Evolutionary conservation across 2,113 vertebrate genomes (phyloP).

Genomic region (Chloropsis cyanopogon): DNA sequence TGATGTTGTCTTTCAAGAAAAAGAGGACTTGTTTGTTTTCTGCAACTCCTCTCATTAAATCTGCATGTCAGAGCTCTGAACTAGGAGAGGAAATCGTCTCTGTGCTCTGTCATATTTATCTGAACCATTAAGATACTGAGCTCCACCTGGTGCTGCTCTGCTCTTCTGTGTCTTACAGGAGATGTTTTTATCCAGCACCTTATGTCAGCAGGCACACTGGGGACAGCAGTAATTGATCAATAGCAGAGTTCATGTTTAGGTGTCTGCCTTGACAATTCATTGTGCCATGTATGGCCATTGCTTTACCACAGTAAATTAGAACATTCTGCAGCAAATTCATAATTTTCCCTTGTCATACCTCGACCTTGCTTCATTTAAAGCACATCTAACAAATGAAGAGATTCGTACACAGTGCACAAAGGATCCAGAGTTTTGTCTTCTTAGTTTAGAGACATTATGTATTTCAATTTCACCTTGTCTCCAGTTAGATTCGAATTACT

Average conservation of each 20-base stretch:
- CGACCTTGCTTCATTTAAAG: not conserved
- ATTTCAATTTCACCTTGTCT: not conserved
- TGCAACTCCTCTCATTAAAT: not conserved
- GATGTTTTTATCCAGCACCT: not conserved
- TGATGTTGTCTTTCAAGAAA: not conserved
- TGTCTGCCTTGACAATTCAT: not conserved
- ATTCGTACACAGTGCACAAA: not conserved
- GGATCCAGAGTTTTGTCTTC: not conserved
- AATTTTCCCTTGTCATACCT: not conserved
- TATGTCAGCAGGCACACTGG: not conserved
- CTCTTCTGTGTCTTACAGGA: not conserved
- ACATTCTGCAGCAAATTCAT: not conserved
- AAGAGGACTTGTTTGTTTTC: not conserved
- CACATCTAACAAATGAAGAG: not conserved
- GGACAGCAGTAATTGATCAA: not conserved
- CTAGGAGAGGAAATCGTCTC: not conserved
- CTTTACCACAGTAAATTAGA: not conserved
- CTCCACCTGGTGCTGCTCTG: not conserved
- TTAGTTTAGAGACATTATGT: not conserved
- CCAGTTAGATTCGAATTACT: not conserved
- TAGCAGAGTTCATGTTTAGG: not conserved
- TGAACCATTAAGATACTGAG: not conserved
- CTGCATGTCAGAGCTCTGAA: not conserved
- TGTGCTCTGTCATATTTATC: not conserved
- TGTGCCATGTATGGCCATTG: not conserved